phyloP scores from a whole-genome alignment of 2,888 invertebrate species.

The Cryptocephalus primarius region DNA sequence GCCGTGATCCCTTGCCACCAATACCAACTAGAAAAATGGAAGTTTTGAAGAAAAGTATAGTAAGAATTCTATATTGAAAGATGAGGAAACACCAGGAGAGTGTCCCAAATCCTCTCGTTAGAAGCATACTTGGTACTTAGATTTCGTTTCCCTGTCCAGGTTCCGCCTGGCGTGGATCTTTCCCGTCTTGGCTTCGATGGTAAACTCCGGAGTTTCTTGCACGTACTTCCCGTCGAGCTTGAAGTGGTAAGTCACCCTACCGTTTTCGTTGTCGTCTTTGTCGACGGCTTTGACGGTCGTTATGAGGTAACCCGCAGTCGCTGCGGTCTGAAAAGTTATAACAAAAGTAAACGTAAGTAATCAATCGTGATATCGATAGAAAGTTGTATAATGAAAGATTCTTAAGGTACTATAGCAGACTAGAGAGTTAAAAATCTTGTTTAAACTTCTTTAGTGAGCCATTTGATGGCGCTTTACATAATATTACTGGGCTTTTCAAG shows the following conservation, averaged over 20 bases:
- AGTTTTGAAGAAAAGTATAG: too few species aligned
- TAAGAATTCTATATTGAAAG: too few species aligned
- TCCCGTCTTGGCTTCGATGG: constrained; percentile 65
- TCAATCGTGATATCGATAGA: background rate
- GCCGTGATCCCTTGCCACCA: constrained; percentile 77
- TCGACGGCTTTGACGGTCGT: constrained; percentile 75
- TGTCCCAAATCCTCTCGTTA: too few species aligned
- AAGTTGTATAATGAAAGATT: background rate
- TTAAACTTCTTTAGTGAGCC: too few species aligned
- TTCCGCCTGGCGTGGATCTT: constrained; percentile 70
- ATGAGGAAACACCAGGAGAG: too few species aligned
- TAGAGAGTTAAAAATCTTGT: too few species aligned
- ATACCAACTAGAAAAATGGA: constrained; percentile 49
- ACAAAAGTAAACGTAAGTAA: too few species aligned
- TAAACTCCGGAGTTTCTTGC: constrained; percentile 73
- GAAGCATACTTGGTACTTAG: constrained; percentile 45
- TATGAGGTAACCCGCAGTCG: constrained; percentile 63
- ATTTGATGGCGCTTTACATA: too few species aligned
- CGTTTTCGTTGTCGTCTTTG: constrained; percentile 73
- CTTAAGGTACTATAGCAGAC: too few species aligned
- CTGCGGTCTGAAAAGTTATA: constrained; percentile 48
- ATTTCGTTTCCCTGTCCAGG: constrained; percentile 64
- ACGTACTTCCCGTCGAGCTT: constrained; percentile 57
- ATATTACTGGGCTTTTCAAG: too few species aligned
- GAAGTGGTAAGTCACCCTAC: constrained; percentile 71